Percentiles rank a stretch among this genome's conserved stretches.
Conservation (phyloP, 2,888 invertebrate species). For the Aleiodes leptofemur region DNA sequence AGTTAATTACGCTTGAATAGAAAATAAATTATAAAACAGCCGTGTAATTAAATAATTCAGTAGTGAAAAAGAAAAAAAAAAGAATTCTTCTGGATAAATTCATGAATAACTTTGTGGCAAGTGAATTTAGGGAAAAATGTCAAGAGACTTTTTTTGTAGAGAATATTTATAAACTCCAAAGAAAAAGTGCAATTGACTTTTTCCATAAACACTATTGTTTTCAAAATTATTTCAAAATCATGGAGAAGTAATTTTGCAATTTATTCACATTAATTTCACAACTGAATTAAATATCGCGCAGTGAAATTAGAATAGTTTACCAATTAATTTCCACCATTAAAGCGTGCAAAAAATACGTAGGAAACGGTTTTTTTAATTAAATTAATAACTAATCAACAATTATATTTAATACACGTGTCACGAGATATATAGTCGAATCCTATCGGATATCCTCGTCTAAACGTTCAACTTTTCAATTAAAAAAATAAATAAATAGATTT, state of each 20-base stretch:
- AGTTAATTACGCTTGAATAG: conserved; percentile 44
- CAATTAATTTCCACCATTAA: conserved; percentile 65
- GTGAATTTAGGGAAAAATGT: too few relatives aligned
- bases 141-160: too few relatives aligned
- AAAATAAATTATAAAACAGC: conserved; percentile 38
- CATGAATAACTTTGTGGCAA: too few relatives aligned
- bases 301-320: conserved; percentile 52
- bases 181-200: too few relatives aligned
- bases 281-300: neutral
- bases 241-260: too few relatives aligned
- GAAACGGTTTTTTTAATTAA: conserved; percentile 15
- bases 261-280: too few relatives aligned
- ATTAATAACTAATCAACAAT: conserved; percentile 26
- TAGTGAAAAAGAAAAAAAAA: neutral
- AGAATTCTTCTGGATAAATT: neutral
- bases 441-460: conserved; percentile 51
- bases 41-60: neutral
- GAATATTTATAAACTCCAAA: too few relatives aligned
- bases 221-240: too few relatives aligned
- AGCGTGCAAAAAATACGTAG: conserved; percentile 68
- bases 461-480: conserved; percentile 34
- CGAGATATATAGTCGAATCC: conserved; percentile 46
- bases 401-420: conserved; percentile 33
- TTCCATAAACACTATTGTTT: too few relatives aligned
- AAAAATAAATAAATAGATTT: conserved; percentile 42